A percentile compares a stretch with the other conserved stretches of the same genome.
phyloP scores from a whole-genome alignment of 2,797 vertebrate genomes.

The Pteropus rufus region DNA sequence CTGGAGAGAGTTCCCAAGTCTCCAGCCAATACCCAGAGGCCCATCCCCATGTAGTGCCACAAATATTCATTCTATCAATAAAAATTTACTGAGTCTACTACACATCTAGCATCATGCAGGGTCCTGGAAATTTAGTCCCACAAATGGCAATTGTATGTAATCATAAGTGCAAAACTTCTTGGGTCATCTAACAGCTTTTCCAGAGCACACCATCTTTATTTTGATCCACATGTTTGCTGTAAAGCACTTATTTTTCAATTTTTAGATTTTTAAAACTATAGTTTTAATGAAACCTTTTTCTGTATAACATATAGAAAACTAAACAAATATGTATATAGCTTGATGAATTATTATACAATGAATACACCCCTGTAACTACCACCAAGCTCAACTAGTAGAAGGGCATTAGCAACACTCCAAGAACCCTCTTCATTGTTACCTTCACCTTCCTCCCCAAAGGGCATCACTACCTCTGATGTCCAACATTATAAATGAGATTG shows the following conservation, averaged over 20 bases:
- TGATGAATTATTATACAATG: not conserved
- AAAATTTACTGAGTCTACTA: not conserved
- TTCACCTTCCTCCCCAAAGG: not conserved
- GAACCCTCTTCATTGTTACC: not conserved
- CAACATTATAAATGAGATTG: not conserved
- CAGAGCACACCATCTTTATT: not conserved
- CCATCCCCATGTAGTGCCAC: not conserved
- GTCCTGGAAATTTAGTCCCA: not conserved
- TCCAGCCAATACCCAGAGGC: not conserved
- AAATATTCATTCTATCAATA: not conserved
- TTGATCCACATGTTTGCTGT: not conserved
- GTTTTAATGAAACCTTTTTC: not conserved
- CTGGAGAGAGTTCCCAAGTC: not conserved
- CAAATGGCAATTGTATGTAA: not conserved
- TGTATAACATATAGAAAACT: not conserved
- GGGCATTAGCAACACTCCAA: not conserved
- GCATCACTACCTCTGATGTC: not conserved
- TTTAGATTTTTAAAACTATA: not conserved
- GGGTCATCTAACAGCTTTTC: not conserved
- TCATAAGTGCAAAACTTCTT: not conserved
- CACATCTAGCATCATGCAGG: not conserved
- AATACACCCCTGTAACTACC: not conserved
- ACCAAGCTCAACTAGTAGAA: not conserved
- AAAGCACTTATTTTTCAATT: not conserved
- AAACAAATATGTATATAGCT: not conserved